Evolutionary conservation across 2,113 vertebrate genomes (phyloP), one percentile per base, ranked within the genome.

Genomic region (Rhynchopsitta pachyrhyncha): DNA sequence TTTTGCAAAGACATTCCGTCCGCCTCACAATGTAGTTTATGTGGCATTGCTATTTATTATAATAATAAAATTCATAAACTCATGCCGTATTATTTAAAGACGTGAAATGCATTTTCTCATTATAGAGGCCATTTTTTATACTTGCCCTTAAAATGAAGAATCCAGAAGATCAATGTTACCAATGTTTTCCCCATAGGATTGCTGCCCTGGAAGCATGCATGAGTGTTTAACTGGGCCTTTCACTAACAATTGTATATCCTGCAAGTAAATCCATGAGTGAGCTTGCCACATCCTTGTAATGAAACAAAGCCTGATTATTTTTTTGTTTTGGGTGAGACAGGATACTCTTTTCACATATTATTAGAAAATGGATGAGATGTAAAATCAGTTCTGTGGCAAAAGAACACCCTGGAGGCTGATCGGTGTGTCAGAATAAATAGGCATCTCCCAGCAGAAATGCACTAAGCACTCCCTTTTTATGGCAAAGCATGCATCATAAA

Each of bases 371-470:
- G 97, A 97, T 97, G 98, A 97, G 96, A 97, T 95, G 91, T 95
- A 95, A 97, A 97, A 97, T 96, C 96, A 93, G 97, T 93, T 97
- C 95, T 97, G 90, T 74, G 94, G 98, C 92, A 90, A 88, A 97
- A 88, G 90, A 96, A 95, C 94, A 92, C 95, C 96, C 98, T 0
- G 23, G 95, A 97, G 97, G 96, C 93, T 96, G 97, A 96, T 98
- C 83, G 1, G 89, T 98, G 96, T 98, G 97, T 98, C 97, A 97
- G 94, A 96, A 97, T 97, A 98, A 97, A 97, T 95, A 97, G 97
- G 97, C 88, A 94, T 97, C 96, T 93, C 93, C 95, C 90, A 93
- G 96, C 93, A 97, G 92, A 95, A 96, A 97, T 71, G 73, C 93
- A 96, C 93, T 94, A 94, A 96, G 91, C 47, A 53, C 82, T 94